Percentiles rank a stretch among this genome's conserved stretches.
Conservation (phyloP, 2,888 invertebrate species). For the Ommatoiulus sabulosus region DNA sequence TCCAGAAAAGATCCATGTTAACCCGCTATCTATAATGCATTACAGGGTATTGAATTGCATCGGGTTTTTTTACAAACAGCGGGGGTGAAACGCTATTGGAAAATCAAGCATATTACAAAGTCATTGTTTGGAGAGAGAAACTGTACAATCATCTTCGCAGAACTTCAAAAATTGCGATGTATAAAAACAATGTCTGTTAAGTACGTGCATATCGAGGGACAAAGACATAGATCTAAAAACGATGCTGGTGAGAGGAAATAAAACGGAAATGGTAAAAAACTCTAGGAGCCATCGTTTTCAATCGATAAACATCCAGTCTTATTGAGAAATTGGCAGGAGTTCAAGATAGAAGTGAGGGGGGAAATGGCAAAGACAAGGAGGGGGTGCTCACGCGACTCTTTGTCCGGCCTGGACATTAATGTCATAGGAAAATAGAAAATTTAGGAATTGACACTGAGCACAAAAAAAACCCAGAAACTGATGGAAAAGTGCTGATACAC, state of each 20-base stretch:
- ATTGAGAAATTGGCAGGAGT: constrained; percentile 23
- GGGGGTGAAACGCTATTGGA: constrained; percentile 13
- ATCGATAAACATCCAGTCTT: constrained; percentile 28
- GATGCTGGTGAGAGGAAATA: constrained; percentile 7
- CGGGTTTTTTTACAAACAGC: neutral
- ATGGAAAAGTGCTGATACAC: constrained; percentile 1
- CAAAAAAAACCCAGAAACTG: neutral
- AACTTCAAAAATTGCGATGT: constrained; percentile 13
- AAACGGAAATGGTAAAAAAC: neutral
- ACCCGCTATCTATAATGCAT: constrained; percentile 30
- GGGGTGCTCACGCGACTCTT: neutral
- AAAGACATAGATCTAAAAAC: neutral
- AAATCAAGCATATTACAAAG: constrained; percentile 40
- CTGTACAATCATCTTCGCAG: constrained; percentile 16
- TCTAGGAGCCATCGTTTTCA: constrained; percentile 4
- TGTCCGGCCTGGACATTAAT: constrained; percentile 38
- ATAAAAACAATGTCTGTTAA: constrained; percentile 29
- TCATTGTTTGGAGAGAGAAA: constrained; percentile 43
- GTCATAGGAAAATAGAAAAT: constrained; percentile 17
- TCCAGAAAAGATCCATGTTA: constrained; percentile 14
- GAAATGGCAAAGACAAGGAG: neutral
- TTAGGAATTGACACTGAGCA: neutral
- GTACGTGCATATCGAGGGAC: neutral
- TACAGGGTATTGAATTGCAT: constrained; percentile 40
- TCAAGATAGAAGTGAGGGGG: constrained; percentile 29